A percentile compares a stretch with the other conserved stretches of the same genome.
phyloP scores from a whole-genome alignment of 2,888 invertebrate species.

The Drosophila prostipennis region DNA sequence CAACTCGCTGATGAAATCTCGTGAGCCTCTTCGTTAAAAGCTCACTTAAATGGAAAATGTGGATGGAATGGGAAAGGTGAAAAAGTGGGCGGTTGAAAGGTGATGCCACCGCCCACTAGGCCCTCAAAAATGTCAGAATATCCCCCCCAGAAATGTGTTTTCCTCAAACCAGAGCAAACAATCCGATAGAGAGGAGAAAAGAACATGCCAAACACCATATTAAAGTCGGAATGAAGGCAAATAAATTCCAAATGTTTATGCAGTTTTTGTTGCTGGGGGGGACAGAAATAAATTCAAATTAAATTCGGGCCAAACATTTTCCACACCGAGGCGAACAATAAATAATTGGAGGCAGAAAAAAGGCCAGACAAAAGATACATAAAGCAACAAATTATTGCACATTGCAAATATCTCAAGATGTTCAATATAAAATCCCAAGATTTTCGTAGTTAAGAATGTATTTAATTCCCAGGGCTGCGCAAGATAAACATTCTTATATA shows the following conservation, averaged over 20 bases:
- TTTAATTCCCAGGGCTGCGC: not conserved
- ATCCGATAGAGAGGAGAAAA: slow-evolving; percentile 16
- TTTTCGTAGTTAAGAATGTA: not conserved
- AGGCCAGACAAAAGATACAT: slow-evolving; percentile 2
- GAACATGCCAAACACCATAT: slow-evolving; percentile 24
- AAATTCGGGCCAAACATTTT: slow-evolving; percentile 33
- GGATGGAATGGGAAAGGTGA: slow-evolving; percentile 11
- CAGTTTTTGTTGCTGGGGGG: slow-evolving; percentile 38
- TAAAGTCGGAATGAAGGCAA: slow-evolving; percentile 33
- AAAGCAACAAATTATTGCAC: slow-evolving; percentile 16
- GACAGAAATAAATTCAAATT: slow-evolving; percentile 44
- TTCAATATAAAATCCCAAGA: slow-evolving; percentile 1
- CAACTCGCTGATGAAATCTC: slow-evolving; percentile 71
- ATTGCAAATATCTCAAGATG: slow-evolving; percentile 8
- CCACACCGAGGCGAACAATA: slow-evolving; percentile 17
- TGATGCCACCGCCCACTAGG: slow-evolving; percentile 12
- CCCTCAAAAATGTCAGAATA: slow-evolving; percentile 29
- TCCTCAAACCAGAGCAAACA: slow-evolving; percentile 45
- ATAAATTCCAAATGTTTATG: slow-evolving; percentile 68
- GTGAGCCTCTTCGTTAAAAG: slow-evolving; percentile 37
- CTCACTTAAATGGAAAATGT: slow-evolving; percentile 7
- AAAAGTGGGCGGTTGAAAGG: slow-evolving; percentile 3
- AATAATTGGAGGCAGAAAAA: slow-evolving; percentile 30
- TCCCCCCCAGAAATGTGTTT: not conserved
- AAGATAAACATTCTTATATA: too few relatives aligned